These are phyloP conservation scores for Melanocharis versteri DNA, from an alignment of 2,113 vertebrate species.

Conservation along the genomic window DNA sequence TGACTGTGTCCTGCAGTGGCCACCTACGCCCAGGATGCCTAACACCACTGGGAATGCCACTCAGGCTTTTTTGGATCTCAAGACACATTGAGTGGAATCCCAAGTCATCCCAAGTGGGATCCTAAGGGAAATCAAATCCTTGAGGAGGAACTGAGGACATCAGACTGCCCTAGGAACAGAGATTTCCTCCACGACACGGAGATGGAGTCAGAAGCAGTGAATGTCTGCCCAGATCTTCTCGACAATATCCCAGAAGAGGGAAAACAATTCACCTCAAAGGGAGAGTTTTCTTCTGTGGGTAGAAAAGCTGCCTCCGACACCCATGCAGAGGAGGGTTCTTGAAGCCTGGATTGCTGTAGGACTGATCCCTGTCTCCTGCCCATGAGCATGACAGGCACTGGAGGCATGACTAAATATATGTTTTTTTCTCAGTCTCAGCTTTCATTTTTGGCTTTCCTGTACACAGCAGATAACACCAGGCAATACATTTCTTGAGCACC, in stretches of 20 bases:
- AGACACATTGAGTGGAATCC: neutral
- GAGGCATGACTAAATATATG: neutral
- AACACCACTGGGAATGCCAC: neutral
- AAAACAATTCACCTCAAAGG: neutral
- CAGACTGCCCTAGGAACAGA: neutral
- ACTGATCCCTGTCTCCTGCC: neutral
- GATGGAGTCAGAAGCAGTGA: neutral
- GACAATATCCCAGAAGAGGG: neutral
- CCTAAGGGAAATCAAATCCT: neutral
- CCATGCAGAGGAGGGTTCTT: neutral
- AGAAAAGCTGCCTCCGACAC: neutral
- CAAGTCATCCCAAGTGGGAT: neutral
- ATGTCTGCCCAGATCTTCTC: neutral
- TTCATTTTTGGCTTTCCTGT: neutral
- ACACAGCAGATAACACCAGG: neutral
- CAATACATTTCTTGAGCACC: neutral
- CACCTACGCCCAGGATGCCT: neutral
- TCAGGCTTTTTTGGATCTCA: neutral
- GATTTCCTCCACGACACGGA: rapidly evolving
- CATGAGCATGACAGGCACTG: neutral
- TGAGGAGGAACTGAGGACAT: neutral
- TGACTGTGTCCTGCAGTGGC: neutral
- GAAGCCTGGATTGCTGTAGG: neutral
- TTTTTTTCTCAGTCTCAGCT: neutral
- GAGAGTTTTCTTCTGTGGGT: neutral